Evolutionary conservation across 2,888 invertebrate species (phyloP).

Genomic region (Rotaria socialis): DNA sequence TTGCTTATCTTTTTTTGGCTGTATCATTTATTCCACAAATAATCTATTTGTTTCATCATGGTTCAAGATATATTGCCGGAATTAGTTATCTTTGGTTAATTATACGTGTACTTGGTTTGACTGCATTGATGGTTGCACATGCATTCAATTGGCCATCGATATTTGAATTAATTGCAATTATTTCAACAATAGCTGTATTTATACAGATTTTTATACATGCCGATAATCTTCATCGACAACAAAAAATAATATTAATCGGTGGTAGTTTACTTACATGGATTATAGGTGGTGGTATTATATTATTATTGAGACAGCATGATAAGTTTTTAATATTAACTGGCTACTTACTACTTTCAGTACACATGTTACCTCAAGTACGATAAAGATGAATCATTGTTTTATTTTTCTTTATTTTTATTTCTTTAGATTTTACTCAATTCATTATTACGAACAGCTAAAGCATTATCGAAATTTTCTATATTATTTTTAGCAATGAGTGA

Average conservation of each 20-base stretch:
- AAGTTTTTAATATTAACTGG: not conserved
- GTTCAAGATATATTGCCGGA: not conserved
- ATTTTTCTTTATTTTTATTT: too few species aligned
- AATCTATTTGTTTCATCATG: not conserved
- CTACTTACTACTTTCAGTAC: not conserved
- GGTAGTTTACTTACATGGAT: not conserved
- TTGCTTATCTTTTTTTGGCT: not conserved
- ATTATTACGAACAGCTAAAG: not conserved
- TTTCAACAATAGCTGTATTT: not conserved
- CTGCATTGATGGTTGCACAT: not conserved
- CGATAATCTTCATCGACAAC: constrained; percentile 20
- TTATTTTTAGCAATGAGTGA: constrained; percentile 5
- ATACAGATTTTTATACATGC: not conserved
- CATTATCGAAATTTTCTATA: not conserved
- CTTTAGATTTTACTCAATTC: not conserved
- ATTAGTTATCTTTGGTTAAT: not conserved
- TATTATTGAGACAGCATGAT: not conserved
- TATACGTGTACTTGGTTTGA: not conserved
- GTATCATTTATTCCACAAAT: not conserved
- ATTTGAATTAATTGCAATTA: not conserved
- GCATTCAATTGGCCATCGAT: not conserved
- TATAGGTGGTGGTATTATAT: not conserved
- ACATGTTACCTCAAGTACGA: not conserved
- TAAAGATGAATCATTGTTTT: too few species aligned
- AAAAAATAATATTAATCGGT: not conserved